These are phyloP conservation scores for Typhlichthys eigenmanni DNA, from an alignment of 2,797 vertebrate genomes.

Conservation along the genomic window DNA sequence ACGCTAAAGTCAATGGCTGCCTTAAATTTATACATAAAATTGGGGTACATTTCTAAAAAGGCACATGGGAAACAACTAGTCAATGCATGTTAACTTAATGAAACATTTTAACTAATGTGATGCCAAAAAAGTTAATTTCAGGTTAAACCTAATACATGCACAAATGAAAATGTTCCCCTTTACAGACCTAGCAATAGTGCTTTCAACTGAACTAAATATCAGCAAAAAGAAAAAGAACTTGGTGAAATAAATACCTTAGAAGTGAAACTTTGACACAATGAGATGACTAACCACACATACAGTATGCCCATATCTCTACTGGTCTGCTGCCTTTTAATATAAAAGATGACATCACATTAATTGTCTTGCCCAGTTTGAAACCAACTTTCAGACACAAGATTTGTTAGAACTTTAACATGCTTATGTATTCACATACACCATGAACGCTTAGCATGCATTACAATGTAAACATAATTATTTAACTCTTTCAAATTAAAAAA, in stretches of 20 bases:
- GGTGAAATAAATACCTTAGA: conserved; percentile 47
- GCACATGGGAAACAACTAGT: background rate
- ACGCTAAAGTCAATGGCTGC: conserved; percentile 36
- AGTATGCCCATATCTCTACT: conserved; percentile 18
- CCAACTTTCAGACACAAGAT: conserved; percentile 10
- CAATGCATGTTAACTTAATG: background rate
- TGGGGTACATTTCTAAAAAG: background rate
- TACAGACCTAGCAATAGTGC: conserved; percentile 12
- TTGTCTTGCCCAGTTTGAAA: conserved; percentile 23
- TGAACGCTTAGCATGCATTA: too few relatives aligned
- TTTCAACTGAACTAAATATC: conserved; percentile 29
- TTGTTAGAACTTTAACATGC: background rate
- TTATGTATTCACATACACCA: too few relatives aligned
- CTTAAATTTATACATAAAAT: background rate
- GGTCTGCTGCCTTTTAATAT: conserved; percentile 65
- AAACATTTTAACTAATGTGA: background rate
- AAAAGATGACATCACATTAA: conserved; percentile 51
- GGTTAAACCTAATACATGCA: conserved; percentile 2
- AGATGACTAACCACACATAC: conserved; percentile 27
- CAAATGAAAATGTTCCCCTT: conserved; percentile 26
- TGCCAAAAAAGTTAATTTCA: background rate
- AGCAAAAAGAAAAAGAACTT: conserved; percentile 6
- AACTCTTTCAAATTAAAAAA: too few relatives aligned
- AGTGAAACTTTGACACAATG: conserved; percentile 36
- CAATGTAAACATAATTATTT: too few relatives aligned